Base-by-base conservation (phyloP, 2,797 vertebrate genomes). In the Pantherophis alleghaniensis region DNA sequence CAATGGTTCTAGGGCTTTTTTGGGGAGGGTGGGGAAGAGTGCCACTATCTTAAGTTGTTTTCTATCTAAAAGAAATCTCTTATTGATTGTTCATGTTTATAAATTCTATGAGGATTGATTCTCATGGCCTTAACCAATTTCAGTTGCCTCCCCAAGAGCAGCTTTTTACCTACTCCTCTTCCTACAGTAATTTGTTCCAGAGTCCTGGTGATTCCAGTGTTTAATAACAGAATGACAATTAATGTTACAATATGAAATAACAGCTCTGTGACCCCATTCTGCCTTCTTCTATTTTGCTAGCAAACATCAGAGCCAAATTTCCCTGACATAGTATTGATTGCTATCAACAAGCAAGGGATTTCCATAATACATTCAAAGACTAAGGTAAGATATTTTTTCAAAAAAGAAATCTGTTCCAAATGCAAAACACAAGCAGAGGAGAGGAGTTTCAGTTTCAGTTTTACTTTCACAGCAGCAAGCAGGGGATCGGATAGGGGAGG, bases 291-390 rank as follows among this genome's bases (percentile, higher is more conserved):
- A 93, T 1, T 0, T 96, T 94, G 90, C 59, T 96, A 99, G 99
- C 99, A 99, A 99, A 98, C 98, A 22, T 99, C 99, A 0, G 98
- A 99, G 28, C 97, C 98, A 37, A 98, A 94, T 79, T 98, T 99
- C 91, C 99, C 99, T 5, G 99, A 99, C 87, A 98, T 99, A 90
- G 96, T 99, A 94, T 97, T 98, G 94, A 98, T 99, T 47, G 98
- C 99, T 94, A 98, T 99, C 97, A 99, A 98, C 98, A 99, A 98
- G 93, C 98, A 98, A 22, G 99, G 99, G 66, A 96, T 99, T 61
- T 98, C 98, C 0, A 96, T 99, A 94, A 98, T 99, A 92, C 98
- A 99, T 96, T 98, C 98, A 28, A 99, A 99, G 97, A 99, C 98
- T 88, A 99, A 99, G 99, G 99, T 99, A 97, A 96, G 42, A 59